Evolutionary conservation across 1,140 invertebrate species (phyloP).

Genomic region (Brachionus manjavacas): DNA sequence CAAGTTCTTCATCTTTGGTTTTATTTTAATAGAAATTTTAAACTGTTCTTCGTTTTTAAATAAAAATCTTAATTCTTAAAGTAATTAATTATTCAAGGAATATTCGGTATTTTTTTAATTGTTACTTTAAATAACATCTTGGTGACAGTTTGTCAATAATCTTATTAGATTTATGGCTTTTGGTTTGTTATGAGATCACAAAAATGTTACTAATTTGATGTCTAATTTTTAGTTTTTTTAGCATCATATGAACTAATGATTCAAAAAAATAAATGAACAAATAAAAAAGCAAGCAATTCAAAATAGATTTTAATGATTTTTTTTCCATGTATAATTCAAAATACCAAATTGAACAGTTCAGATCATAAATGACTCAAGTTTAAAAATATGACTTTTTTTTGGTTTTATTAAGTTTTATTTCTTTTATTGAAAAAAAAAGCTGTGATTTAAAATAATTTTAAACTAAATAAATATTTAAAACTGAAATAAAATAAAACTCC

Average conservation of each 20-base stretch:
- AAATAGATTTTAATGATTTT: too few species aligned
- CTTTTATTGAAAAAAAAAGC: too few species aligned
- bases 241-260: not conserved
- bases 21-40: not conserved
- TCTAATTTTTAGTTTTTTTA: not conserved
- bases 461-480: too few species aligned
- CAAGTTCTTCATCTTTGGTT: not conserved
- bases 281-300: not conserved
- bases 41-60: not conserved
- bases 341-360: too few species aligned
- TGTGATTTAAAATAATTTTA: too few species aligned
- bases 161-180: not conserved
- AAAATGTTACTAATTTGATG: not conserved
- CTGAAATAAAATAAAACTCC: too few species aligned
- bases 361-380: too few species aligned
- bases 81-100: not conserved
- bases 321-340: too few species aligned
- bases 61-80: not conserved
- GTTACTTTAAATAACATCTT: not conserved
- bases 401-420: too few species aligned
- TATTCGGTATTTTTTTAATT: not conserved
- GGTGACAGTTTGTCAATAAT: not conserved
- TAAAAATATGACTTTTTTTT: too few species aligned
- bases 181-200: not conserved
- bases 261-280: not conserved